phyloP scores from a whole-genome alignment of 2,888 invertebrate species.

The Troilus luridus region DNA sequence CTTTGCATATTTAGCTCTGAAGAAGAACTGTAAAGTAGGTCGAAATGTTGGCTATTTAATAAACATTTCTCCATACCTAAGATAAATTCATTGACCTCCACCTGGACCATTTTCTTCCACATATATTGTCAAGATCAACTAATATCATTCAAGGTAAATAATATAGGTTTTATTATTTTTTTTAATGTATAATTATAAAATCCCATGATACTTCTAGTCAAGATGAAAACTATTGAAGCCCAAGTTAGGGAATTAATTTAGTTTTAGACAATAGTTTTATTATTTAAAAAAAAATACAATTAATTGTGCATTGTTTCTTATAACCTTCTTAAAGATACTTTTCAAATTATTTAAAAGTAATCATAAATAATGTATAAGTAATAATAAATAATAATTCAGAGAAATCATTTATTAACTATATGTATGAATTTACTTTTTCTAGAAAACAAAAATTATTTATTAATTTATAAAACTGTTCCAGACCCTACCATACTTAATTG shows the following conservation, averaged over 20 bases:
- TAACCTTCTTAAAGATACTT: neutral
- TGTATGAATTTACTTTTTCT: neutral
- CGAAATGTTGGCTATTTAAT: too few relatives aligned
- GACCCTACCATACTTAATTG: neutral
- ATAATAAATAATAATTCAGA: neutral
- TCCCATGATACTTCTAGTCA: constrained; percentile 61
- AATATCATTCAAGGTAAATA: too few relatives aligned
- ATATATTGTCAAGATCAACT: too few relatives aligned
- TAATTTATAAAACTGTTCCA: neutral
- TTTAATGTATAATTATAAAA: neutral
- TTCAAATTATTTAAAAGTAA: neutral
- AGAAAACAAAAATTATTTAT: neutral
- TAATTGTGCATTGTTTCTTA: neutral
- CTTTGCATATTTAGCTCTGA: too few relatives aligned
- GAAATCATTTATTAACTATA: neutral
- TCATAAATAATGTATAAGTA: too few relatives aligned
- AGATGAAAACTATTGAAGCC: constrained; percentile 82
- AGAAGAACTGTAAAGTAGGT: too few relatives aligned
- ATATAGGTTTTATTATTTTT: neutral
- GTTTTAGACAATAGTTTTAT: constrained; percentile 32
- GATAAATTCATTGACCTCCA: too few relatives aligned
- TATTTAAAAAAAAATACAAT: neutral
- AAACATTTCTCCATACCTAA: too few relatives aligned
- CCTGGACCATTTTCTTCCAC: too few relatives aligned
- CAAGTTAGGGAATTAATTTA: constrained; percentile 77